Base-by-base conservation (phyloP, 1,140 invertebrate species). In the Aplysia californica region DNA sequence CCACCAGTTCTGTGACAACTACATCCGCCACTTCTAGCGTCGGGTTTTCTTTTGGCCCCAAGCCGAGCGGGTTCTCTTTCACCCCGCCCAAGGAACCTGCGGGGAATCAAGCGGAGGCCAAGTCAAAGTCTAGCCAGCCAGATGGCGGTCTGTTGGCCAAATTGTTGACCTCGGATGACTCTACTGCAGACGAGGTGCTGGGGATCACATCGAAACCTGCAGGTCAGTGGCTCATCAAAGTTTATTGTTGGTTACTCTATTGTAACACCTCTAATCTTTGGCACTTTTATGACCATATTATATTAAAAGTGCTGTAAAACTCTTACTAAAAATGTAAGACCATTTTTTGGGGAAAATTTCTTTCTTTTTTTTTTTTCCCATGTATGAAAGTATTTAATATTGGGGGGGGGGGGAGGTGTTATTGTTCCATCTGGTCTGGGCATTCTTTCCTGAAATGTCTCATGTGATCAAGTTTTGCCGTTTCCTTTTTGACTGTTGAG, bases 141-240 rank as follows among this genome's bases (percentile, higher is more conserved):
- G n/a, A n/a, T 50, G 44, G 50, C 39, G 67, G 59, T 39, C 56
- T 69, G 20, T 35, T 78, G 68, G 80, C 73, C 33, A 74, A 64
- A 20, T 39, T 79, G 35, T 64, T 78, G 2, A 72, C 61, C 4
- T 65, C 76, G 20, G 70, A 78, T 31, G 77, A 76, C 64, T 66
- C 55, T 18, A 26, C 70, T 61, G 33, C 58, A 26, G 36, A 69
- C 29, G 41, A 26, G n/a, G 36, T 39, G 2, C 20, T 26, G 26
- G 41, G 23, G 38, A 31, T 39, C 33, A 44, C 36, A 26, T 6
- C 66, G 41, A 71, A 71, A 31, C 29, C 69, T 31, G 3, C 69
- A 71, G 50, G 69, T 71, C 6, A 31, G 39, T 68, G 35, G 31
- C n/a, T 50, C n/a, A n/a, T n/a, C n/a, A n/a, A n/a, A n/a, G n/a